Conservation (phyloP, 2,113 vertebrate species). For the Charadrius vociferus region DNA sequence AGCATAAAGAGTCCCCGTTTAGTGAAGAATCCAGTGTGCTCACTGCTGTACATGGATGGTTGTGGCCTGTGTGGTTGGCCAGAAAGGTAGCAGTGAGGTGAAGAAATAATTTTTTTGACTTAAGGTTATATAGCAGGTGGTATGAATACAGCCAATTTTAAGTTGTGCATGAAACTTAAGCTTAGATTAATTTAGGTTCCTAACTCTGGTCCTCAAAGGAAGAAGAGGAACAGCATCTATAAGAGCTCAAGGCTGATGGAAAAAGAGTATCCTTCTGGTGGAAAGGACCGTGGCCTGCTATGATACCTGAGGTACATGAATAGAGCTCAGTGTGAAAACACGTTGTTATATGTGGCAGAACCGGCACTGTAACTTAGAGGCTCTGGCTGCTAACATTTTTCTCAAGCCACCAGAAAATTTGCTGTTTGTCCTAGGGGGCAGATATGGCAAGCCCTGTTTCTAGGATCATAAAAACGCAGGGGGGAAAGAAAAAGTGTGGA, state of each 20-base stretch:
- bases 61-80: background rate
- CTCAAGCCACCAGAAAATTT: background rate
- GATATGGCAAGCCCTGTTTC: background rate
- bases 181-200: background rate
- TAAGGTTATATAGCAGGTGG: background rate
- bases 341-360: accelerated
- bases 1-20: background rate
- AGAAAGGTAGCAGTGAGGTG: background rate
- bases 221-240: background rate
- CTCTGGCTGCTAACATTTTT: background rate
- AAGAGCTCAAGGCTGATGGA: background rate
- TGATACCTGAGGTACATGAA: background rate
- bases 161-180: background rate
- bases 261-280: background rate
- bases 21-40: background rate
- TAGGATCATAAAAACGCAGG: background rate
- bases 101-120: background rate
- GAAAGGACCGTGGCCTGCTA: background rate
- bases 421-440: background rate
- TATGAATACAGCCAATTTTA: background rate
- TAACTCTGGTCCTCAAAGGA: background rate
- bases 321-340: background rate
- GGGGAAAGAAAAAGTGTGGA: background rate
- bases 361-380: background rate
- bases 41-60: accelerated